Base-by-base conservation (phyloP, 1,140 invertebrate species). In the Hypsibius dujardini region DNA sequence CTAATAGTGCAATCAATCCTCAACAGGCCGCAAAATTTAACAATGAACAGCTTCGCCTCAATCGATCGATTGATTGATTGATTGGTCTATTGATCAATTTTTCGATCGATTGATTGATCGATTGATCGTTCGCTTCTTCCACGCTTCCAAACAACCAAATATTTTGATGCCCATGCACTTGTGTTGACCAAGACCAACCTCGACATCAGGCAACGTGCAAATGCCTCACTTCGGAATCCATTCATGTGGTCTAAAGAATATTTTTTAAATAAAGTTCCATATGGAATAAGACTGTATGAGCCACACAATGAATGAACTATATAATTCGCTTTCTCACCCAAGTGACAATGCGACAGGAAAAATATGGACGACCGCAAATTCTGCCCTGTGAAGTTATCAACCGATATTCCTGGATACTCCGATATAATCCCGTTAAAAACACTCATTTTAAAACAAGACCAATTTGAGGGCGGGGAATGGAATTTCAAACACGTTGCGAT, bases 331-430 rank as follows among this genome's bases (percentile, higher is more conserved):
- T 47, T 70, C 71, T 59, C 73, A 79, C 78, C 78, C 74, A 70
- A 72, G 71, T 79, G 78, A 72, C 73, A 75, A 73, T 79, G 78
- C 1, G 77, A 78, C 12, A 79, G 70, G 47, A 77, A 78, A 72
- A 72, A 79, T 1, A 71, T 74, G 7, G 76, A 75, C 1, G 75
- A 77, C 15, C 74, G 70, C 28, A 79, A 70, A 70, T 77, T 78
- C 0, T 72, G 69, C 40, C 75, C 75, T 73, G 76, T 76, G 74
- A 79, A 79, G 69, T 76, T 73, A 69, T 79, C 78, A 45, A 78
- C 70, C 46, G 77, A 77, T 15, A 79, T 71, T 50, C 69, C 69
- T 2, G 70, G 45, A 72, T 78, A 79, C 73, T 77, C 77, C 46
- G 56, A 56, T 75, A 79, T 77, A 1, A 70, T 72, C 12, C 77